Percentiles rank a stretch among this genome's conserved stretches.
Conservation (phyloP, 2,113 vertebrate genomes). For the Rhinoderma darwinii region DNA sequence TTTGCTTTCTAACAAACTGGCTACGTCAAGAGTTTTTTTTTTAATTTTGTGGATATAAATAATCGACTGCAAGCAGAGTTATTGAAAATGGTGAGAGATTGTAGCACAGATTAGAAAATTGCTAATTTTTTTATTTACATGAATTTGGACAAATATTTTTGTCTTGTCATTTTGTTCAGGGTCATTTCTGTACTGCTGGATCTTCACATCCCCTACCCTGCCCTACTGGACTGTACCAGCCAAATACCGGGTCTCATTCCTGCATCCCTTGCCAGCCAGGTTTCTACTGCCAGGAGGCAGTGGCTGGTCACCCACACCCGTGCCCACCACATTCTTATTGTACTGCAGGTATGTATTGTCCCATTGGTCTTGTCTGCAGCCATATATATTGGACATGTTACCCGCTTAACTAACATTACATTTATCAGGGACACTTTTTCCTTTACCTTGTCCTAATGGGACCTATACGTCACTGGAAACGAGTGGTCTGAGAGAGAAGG, state of each 20-base stretch:
- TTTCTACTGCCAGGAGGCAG: constrained; percentile 84
- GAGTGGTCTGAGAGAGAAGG: constrained; percentile 77
- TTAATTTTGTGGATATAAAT: no score
- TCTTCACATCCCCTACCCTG: constrained; percentile 77
- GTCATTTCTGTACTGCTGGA: constrained; percentile 83
- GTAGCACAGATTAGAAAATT: neutral
- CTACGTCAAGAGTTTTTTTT: no score
- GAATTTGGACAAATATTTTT: neutral
- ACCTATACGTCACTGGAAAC: constrained; percentile 77
- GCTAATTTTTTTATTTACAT: neutral
- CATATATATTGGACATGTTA: neutral
- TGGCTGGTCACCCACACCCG: constrained; percentile 72
- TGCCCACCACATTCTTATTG: constrained; percentile 89
- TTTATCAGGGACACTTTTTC: constrained; percentile 77
- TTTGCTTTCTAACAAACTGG: no score
- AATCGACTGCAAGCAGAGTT: neutral
- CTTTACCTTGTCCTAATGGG: constrained; percentile 82
- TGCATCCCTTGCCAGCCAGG: constrained; percentile 85
- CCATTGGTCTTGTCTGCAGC: neutral
- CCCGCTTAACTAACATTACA: neutral
- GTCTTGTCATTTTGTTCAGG: constrained; percentile 69
- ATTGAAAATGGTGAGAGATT: neutral
- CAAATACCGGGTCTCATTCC: constrained; percentile 75
- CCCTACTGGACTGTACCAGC: constrained; percentile 83
- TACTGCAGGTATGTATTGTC: constrained; percentile 75